Conservation (phyloP, 2,888 invertebrate genomes). For the Scaptomyza tumidula region DNA sequence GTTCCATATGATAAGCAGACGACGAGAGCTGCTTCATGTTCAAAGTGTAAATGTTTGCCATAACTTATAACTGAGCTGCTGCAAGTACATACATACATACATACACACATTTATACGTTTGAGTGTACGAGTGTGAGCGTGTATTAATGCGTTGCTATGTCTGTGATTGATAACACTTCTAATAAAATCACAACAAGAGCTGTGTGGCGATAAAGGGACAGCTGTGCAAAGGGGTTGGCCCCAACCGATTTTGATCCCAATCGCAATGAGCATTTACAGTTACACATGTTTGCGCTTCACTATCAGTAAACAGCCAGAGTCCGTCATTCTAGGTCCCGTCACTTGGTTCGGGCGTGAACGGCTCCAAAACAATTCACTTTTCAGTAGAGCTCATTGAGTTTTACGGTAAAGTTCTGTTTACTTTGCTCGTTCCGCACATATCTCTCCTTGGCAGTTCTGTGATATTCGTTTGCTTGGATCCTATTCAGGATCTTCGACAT, state of each 20-base stretch:
- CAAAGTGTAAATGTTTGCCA: slow-evolving; percentile 59
- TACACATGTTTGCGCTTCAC: slow-evolving; percentile 71
- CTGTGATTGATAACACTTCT: slow-evolving; percentile 66
- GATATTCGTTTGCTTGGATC: slow-evolving; percentile 35
- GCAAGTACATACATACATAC: not conserved
- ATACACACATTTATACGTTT: slow-evolving; percentile 3
- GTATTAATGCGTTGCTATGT: slow-evolving; percentile 29
- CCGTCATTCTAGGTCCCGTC: slow-evolving; percentile 28
- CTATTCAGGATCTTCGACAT: slow-evolving; percentile 23
- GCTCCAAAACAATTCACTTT: slow-evolving; percentile 32
- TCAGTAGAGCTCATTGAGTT: slow-evolving; percentile 63
- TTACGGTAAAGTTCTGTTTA: slow-evolving; percentile 47
- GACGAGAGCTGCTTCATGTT: slow-evolving; percentile 32
- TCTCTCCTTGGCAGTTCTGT: slow-evolving; percentile 33
- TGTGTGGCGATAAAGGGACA: slow-evolving; percentile 6
- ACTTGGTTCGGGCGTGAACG: slow-evolving; percentile 42
- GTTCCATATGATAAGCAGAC: slow-evolving; percentile 62
- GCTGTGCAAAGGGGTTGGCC: slow-evolving; percentile 12
- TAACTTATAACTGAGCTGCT: slow-evolving; percentile 45
- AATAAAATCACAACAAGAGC: slow-evolving; percentile 66
- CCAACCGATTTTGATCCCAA: slow-evolving; percentile 67
- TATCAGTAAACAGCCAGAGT: slow-evolving; percentile 52
- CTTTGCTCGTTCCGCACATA: slow-evolving; percentile 14
- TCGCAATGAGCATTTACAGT: slow-evolving; percentile 69
- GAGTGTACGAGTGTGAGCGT: slow-evolving; percentile 7